phyloP scores from a whole-genome alignment of 2,797 vertebrate genomes.

The Sebastes oblongus region DNA sequence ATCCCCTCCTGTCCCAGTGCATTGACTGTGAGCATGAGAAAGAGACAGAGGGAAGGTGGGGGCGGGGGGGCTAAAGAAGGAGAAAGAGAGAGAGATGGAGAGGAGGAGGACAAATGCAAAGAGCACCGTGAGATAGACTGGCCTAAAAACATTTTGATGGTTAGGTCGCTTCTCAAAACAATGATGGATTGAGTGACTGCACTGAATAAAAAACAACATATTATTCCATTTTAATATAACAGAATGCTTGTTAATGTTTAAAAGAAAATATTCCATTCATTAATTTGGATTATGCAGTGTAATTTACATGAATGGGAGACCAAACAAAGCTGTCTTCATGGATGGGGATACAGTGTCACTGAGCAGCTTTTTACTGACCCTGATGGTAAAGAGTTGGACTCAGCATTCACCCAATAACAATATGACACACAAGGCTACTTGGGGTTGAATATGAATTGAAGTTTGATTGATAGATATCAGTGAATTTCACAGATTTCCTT shows the following conservation, averaged over 20 bases:
- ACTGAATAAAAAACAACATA: background rate
- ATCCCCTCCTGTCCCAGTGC: constrained; percentile 68
- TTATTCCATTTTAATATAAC: background rate
- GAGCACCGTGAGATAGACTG: background rate
- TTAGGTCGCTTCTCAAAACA: background rate
- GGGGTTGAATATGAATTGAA: background rate
- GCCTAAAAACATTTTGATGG: constrained; percentile 5
- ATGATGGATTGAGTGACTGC: background rate
- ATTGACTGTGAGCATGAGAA: constrained; percentile 51
- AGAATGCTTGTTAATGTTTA: background rate
- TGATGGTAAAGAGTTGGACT: background rate
- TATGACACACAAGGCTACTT: background rate
- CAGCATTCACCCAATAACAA: background rate
- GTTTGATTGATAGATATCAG: background rate
- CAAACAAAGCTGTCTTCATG: background rate
- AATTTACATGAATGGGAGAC: background rate
- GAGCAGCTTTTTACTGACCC: background rate
- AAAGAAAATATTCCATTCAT: background rate
- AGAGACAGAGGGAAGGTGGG: constrained; percentile 24
- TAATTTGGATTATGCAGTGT: background rate
- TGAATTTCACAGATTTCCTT: background rate
- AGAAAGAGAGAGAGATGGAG: background rate
- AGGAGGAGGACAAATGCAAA: constrained; percentile 1
- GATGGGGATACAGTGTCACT: background rate
- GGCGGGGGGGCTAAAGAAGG: background rate